These are phyloP conservation scores for Malurus splendens DNA, from an alignment of 2,797 vertebrate species.

Conservation along the genomic window DNA sequence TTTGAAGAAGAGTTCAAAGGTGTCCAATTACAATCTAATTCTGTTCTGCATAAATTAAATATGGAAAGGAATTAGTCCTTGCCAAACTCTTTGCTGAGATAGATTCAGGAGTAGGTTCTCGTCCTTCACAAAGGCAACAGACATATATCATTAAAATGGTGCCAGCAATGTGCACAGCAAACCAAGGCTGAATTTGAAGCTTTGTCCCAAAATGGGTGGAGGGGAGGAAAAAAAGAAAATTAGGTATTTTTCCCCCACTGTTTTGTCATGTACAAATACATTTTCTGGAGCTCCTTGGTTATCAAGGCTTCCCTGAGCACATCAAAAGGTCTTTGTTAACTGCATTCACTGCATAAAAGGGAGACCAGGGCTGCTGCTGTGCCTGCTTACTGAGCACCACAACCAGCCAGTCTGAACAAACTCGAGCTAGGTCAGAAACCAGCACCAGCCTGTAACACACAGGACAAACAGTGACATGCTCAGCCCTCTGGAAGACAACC, in stretches of 20 bases:
- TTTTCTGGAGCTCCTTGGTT: neutral
- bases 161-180: neutral
- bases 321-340: neutral
- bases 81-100: neutral
- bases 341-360: neutral
- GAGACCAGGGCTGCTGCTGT: neutral
- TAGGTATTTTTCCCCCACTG: neutral
- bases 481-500: neutral
- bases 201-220: neutral
- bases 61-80: neutral
- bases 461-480: neutral
- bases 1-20: neutral
- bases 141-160: neutral
- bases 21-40: neutral
- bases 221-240: fast-evolving
- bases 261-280: neutral
- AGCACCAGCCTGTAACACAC: neutral
- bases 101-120: neutral
- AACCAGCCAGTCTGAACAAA: neutral
- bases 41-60: neutral
- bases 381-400: neutral
- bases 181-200: neutral
- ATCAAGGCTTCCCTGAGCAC: neutral
- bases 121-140: neutral
- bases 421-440: neutral